Evolutionary conservation across 1,140 invertebrate species (phyloP).

Genomic region (Habropoda laboriosa): DNA sequence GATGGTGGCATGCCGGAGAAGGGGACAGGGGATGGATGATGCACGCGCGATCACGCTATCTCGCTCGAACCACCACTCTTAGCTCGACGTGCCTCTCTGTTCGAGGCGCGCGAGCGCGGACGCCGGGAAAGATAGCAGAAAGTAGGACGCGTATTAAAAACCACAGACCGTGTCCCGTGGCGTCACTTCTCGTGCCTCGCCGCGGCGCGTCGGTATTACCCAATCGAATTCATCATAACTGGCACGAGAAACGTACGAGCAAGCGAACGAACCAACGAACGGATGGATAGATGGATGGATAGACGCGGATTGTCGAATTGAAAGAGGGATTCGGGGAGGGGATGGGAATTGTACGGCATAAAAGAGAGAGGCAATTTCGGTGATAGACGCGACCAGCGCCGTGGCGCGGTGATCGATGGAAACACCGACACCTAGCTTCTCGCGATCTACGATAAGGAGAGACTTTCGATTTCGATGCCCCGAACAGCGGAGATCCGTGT

Average conservation of each 20-base stretch:
- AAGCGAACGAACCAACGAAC: slow-evolving; percentile 12
- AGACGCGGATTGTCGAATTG: slow-evolving; percentile 21
- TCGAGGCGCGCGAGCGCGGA: too few species aligned
- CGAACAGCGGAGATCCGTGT: background rate
- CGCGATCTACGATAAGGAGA: slow-evolving; percentile 26
- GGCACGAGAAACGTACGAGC: slow-evolving; percentile 64
- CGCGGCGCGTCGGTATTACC: slow-evolving; percentile 72
- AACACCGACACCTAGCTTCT: slow-evolving; percentile 24
- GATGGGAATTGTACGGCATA: background rate
- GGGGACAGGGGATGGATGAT: slow-evolving; percentile 30
- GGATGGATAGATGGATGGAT: slow-evolving; percentile 9
- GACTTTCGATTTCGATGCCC: slow-evolving; percentile 32
- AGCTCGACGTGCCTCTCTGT: slow-evolving; percentile 8
- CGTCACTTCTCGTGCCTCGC: slow-evolving; percentile 71
- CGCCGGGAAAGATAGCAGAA: slow-evolving; percentile 73
- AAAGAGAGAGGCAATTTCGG: slow-evolving; percentile 41
- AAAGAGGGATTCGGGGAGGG: background rate
- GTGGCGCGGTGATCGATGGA: slow-evolving; percentile 24
- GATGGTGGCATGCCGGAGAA: slow-evolving; percentile 23
- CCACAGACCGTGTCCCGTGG: slow-evolving; percentile 77
- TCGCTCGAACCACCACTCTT: slow-evolving; percentile 43
- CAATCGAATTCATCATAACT: slow-evolving; percentile 79
- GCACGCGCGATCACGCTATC: slow-evolving; percentile 42
- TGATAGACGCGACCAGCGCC: slow-evolving; percentile 38
- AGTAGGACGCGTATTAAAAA: slow-evolving; percentile 81